Base-by-base conservation (phyloP, 2,113 vertebrate species). In the Epinephelus lanceolatus region DNA sequence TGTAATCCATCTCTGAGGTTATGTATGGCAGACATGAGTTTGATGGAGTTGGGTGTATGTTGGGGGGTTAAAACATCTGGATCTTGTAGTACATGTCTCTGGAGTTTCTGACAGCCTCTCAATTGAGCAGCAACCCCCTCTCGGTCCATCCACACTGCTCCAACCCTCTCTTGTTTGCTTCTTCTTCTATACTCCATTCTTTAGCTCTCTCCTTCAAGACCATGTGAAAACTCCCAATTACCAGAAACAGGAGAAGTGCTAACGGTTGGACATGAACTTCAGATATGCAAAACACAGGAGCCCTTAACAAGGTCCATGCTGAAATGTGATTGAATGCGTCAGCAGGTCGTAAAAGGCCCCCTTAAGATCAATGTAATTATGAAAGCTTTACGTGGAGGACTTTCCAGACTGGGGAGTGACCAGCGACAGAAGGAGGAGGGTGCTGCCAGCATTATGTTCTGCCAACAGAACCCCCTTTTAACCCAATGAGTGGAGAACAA, bases 141-240 rank as follows among this genome's bases (percentile, higher is more conserved):
- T 21, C 17, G 0, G 47, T 27, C 67, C 5, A 12, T 79, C 68
- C 47, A 33, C 57, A 0, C 61, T 33, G 17, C 66, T 13, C 21
- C 42, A 30, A 23, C 49, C 78, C 21, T 67, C 33, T 42, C n/a
- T 42, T 55, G 30, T 79, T 81, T 71, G 57, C 56, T n/a, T 68
- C 80, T 17, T 85, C 77, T 53, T 68, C 65, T 59, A 30, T 74
- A 59, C 59, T 68, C 65, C 63, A 30, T 74, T 59, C 73, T 76
- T 37, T 25, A 53, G 25, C 60, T 86, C 60, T 78, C 74, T 86
- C 71, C 53, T 69, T 71, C 55, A 78, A 83, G 77, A 81, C 84
- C 88, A 84, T 91, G 89, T 94, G 92, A 94, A 95, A 95, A 91
- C 80, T 92, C 81, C 85, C 92, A 94, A 93, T 95, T 94, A 94